Base-by-base conservation (phyloP, 2,888 invertebrate species). In the Zhengitettix transpicula region DNA sequence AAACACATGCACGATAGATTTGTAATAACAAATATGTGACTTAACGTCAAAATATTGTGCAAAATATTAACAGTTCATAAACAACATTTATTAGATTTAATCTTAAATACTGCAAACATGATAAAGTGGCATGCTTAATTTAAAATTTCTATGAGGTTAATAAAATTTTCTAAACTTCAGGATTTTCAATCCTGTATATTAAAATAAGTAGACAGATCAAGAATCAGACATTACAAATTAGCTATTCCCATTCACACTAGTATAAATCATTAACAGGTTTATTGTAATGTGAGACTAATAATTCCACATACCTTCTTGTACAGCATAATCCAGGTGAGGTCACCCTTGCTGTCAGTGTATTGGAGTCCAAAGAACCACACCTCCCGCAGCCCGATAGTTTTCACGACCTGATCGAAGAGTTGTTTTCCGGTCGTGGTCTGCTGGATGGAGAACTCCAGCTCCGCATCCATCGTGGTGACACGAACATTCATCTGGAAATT, bases 401-500 rank as follows among this genome's bases (percentile, higher is more conserved):
- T 99, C 69, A 99, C 98, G 70, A 99, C 98, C 81, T 99, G 99
- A 77, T 99, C 99, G 77, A 99, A 99, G 65, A 99, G 85, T 77
- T 99, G 98, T 77, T 98, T 99, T 73, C 99, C 99, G 68, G 98
- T 97, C 70, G 99, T 99, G 73, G 91, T 95, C 75, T 91, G 92
- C 84, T 98, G 98, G 85, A 99, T 99, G 78, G 97, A 95, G 83
- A 99, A 99, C 85, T 99, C 98, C 87, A 99, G 83, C 83, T 99
- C 99, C 77, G 99, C 98, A 82, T 99, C 99, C 97, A 99, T 98
- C 74, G 98, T 98, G 77, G 95, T 97, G 81, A 99, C 99, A 78
- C 98, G 90, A 74, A 99, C 98, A 84, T 98, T 98, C 84, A 98
- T 91, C 92, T 93, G 77, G 2, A 78, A 74, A 28, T 28, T 28